A percentile compares a stretch with the other conserved stretches of the same genome.
Conservation (phyloP, 1,140 invertebrate genomes). For the Drosophila simulans region DNA sequence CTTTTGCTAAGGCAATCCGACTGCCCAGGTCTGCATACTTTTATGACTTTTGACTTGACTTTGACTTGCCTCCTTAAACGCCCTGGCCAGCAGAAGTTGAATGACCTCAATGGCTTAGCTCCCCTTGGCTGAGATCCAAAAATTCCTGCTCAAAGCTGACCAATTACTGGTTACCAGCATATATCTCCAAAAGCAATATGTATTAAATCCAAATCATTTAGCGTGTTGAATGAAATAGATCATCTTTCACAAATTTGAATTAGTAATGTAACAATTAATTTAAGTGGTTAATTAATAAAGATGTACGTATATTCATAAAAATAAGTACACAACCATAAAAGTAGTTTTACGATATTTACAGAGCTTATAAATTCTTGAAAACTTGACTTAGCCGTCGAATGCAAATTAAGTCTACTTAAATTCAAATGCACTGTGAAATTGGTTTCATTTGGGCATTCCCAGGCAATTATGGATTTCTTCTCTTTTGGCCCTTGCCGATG, state of each 20-base stretch:
- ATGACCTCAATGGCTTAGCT: slow-evolving; percentile 61
- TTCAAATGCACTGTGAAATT: slow-evolving; percentile 7
- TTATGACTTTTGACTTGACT: slow-evolving; percentile 80
- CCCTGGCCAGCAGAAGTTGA: slow-evolving; percentile 48
- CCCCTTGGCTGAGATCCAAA: slow-evolving; percentile 30
- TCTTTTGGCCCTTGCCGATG: slow-evolving; percentile 21
- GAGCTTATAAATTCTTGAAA: too few species aligned
- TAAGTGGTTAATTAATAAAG: not conserved
- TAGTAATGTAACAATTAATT: not conserved
- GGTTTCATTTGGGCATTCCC: slow-evolving; percentile 17
- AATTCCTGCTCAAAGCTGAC: slow-evolving; percentile 37
- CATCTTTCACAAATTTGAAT: too few species aligned
- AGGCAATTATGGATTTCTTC: slow-evolving; percentile 37
- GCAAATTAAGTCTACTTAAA: not conserved
- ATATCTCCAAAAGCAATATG: not conserved
- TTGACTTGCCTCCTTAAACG: slow-evolving; percentile 58
- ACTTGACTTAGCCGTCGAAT: not conserved
- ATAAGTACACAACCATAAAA: too few species aligned
- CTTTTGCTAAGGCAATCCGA: slow-evolving; percentile 57
- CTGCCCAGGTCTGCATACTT: slow-evolving; percentile 67
- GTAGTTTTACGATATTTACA: too few species aligned
- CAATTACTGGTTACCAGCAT: not conserved
- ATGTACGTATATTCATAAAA: too few species aligned
- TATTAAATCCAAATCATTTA: too few species aligned
- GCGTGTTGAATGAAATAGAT: not conserved